phyloP scores from a whole-genome alignment of 2,113 vertebrate species.

The Rhynchomys soricoides region DNA sequence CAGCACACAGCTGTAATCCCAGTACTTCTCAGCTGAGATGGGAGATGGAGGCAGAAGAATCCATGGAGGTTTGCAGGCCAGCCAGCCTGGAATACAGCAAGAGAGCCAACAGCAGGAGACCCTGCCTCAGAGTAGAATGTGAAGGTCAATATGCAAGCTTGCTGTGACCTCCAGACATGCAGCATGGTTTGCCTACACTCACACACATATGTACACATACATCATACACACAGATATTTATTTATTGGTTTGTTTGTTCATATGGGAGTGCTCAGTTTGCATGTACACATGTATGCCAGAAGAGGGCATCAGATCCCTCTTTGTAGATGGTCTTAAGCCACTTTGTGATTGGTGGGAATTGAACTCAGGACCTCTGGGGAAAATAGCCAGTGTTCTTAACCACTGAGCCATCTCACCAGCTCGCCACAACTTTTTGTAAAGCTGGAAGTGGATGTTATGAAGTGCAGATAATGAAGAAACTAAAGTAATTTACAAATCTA shows the following conservation, averaged over 20 bases:
- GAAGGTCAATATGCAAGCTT: neutral
- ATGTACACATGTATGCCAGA: no score
- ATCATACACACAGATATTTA: neutral
- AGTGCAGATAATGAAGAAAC: neutral
- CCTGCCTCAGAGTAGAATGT: neutral
- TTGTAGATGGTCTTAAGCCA: no score
- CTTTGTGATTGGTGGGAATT: no score
- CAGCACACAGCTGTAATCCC: neutral
- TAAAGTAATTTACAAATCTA: neutral
- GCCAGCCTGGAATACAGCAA: neutral
- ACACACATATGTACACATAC: neutral
- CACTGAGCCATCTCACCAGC: no score
- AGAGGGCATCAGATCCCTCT: no score
- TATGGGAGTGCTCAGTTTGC: no score
- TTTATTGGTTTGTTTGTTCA: no score
- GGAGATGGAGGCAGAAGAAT: neutral
- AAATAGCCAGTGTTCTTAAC: no score
- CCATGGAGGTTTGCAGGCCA: neutral
- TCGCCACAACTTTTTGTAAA: neutral
- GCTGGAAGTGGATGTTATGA: neutral
- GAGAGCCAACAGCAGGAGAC: neutral
- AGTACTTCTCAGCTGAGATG: neutral
- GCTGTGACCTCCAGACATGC: neutral
- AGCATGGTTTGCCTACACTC: neutral
- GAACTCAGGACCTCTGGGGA: no score